Evolutionary conservation across 23 tunicate genomes (phyloP).

Genomic region (Styela plicata): DNA sequence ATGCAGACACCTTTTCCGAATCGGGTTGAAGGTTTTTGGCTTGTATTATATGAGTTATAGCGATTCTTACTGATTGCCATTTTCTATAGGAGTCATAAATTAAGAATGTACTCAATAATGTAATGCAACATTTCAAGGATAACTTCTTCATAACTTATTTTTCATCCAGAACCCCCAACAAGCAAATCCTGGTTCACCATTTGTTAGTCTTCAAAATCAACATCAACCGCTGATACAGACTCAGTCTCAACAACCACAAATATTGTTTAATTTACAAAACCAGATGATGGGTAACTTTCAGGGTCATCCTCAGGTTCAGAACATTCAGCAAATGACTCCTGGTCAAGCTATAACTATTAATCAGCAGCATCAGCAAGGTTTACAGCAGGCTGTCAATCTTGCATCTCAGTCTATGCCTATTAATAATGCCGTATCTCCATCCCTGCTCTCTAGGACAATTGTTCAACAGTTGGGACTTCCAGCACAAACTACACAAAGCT

Average conservation of each 20-base stretch:
- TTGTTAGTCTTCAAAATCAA: not conserved
- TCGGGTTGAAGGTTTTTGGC: too few species aligned
- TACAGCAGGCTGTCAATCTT: not conserved
- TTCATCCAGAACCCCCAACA: not conserved
- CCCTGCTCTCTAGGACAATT: not conserved
- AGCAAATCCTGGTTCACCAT: not conserved
- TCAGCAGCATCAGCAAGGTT: not conserved
- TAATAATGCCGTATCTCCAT: not conserved
- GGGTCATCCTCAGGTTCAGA: not conserved
- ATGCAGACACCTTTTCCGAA: too few species aligned
- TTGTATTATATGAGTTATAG: too few species aligned
- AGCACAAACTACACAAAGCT: not conserved
- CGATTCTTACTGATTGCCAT: too few species aligned
- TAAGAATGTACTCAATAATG: too few species aligned
- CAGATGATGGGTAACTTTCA: not conserved
- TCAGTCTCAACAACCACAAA: conserved; percentile 11
- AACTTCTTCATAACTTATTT: too few species aligned
- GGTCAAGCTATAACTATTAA: not conserved
- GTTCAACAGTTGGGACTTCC: not conserved
- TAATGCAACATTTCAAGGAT: too few species aligned
- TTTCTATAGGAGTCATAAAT: too few species aligned
- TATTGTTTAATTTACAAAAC: not conserved
- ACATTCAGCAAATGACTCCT: not conserved
- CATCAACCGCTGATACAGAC: not conserved
- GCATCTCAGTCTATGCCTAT: not conserved